Evolutionary conservation across 2,797 vertebrate species (phyloP).

Genomic region (Enteromius radiatus): DNA sequence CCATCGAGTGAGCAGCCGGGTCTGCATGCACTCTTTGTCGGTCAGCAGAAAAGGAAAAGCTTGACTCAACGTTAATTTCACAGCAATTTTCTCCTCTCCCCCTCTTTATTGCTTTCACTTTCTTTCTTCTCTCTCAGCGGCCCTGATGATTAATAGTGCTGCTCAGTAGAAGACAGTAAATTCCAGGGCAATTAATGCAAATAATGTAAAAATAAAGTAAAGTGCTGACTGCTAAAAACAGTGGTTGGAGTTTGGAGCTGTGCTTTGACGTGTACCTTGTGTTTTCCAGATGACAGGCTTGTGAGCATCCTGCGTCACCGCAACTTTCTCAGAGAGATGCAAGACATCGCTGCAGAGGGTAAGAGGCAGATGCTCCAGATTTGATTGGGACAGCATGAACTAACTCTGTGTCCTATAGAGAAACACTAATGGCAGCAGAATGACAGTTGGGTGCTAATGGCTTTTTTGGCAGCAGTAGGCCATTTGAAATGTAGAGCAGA

Average conservation of each 20-base stretch:
- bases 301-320: conserved; percentile 89
- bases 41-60: conserved; percentile 73
- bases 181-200: conserved; percentile 72
- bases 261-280: conserved; percentile 38
- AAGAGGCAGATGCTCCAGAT: conserved; percentile 55
- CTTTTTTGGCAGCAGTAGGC: conserved; percentile 17
- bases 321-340: conserved; percentile 91
- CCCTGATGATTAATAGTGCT: conserved; percentile 74
- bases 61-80: conserved; percentile 64
- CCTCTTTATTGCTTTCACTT: conserved; percentile 41
- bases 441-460: conserved; percentile 10
- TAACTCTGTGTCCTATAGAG: conserved; percentile 20
- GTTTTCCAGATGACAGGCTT: conserved; percentile 88
- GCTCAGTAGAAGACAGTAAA: conserved; percentile 67
- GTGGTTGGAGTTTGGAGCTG: not conserved
- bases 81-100: conserved; percentile 46
- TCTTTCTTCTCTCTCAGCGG: conserved; percentile 52
- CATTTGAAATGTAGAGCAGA: conserved; percentile 20
- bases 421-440: conserved; percentile 24
- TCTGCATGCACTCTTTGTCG: conserved; percentile 57
- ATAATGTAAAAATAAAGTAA: conserved; percentile 58
- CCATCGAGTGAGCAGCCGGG: conserved; percentile 34
- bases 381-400: not conserved
- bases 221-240: conserved; percentile 67
- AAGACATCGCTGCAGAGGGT: conserved; percentile 90